Evolutionary conservation across 2,113 vertebrate species (phyloP), one percentile per base, ranked within the genome.

Genomic region (Pseudorectes ferrugineus): DNA sequence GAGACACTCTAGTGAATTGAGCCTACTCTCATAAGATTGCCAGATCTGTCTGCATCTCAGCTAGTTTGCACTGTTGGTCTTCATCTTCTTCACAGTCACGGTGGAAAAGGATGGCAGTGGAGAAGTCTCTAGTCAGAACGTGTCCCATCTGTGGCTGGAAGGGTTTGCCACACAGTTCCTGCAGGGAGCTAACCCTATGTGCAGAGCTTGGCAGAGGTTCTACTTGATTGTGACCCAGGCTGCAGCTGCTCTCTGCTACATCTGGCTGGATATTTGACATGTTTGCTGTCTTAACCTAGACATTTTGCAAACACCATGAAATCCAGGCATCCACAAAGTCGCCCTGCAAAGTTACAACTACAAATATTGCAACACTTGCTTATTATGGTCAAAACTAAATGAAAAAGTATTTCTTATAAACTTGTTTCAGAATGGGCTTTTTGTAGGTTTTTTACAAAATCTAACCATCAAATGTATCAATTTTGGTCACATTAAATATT

Each of bases 61-160:
- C 11, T 80, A 20, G 26, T 28, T 77, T 70, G 42, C 6, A 5
- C 35, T 74, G 51, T 70, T 0, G 0, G 29, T 52, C 42, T 72
- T 70, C 16, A n/a, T 73, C 61, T 22, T 85, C 24, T 59, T 80
- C 38, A 8, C 12, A 33, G 63, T 51, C 35, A 4, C 9, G 42
- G 42, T 66, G 31, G 58, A 46, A 55, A 38, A 79, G 28, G 31
- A 58, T 70, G 59, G 17, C 49, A 43, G 48, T 42, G 62, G 70
- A 45, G 85, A 28, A 55, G 40, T 21, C 16, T 63, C 38, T 55
- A 8, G 38, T 71, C 20, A 71, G 71, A 88, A 20, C 0, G 0
- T 18, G 62, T 46, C 57, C 36, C 0, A 0, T 29, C 29, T 40
- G 49, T 65, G 77, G 25, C 59, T 2, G 0, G 31, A 40, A 46